phyloP scores from a whole-genome alignment of 2,888 invertebrate species.

The Subacronicta megacephala region DNA sequence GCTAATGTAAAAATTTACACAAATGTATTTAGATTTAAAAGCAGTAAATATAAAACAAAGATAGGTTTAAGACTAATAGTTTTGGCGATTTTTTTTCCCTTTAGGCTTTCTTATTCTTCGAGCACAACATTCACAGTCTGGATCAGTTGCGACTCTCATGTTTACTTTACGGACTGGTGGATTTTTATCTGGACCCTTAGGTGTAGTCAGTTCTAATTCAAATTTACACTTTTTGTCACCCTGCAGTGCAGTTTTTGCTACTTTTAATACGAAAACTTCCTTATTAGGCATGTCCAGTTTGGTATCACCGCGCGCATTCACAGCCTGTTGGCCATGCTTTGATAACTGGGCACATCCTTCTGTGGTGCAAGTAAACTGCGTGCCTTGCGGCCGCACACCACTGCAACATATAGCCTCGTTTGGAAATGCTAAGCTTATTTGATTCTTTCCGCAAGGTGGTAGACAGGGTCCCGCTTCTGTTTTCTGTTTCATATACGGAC shows the following conservation, averaged over 20 bases:
- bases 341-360: slow-evolving; percentile 78
- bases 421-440: slow-evolving; percentile 80
- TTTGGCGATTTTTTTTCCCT: slow-evolving; percentile 60
- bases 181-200: slow-evolving; percentile 90
- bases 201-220: slow-evolving; percentile 92
- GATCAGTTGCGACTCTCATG: slow-evolving; percentile 76
- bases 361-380: slow-evolving; percentile 83
- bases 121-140: slow-evolving; percentile 76
- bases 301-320: slow-evolving; percentile 71
- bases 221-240: slow-evolving; percentile 91
- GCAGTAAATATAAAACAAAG: slow-evolving; percentile 1
- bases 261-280: slow-evolving; percentile 91
- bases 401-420: slow-evolving; percentile 76
- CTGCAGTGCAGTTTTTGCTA: slow-evolving; percentile 91
- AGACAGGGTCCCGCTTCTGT: slow-evolving; percentile 68
- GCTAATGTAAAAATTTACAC: slow-evolving; percentile 5
- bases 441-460: slow-evolving; percentile 83
- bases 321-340: slow-evolving; percentile 75
- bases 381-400: slow-evolving; percentile 74
- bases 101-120: slow-evolving; percentile 66
- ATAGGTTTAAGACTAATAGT: slow-evolving; percentile 1
- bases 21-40: slow-evolving; percentile 29
- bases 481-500: slow-evolving; percentile 71
- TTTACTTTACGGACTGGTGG: slow-evolving; percentile 82
- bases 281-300: slow-evolving; percentile 84